Conservation (phyloP, 1,140 invertebrate species). For the Dysdera silvatica region DNA sequence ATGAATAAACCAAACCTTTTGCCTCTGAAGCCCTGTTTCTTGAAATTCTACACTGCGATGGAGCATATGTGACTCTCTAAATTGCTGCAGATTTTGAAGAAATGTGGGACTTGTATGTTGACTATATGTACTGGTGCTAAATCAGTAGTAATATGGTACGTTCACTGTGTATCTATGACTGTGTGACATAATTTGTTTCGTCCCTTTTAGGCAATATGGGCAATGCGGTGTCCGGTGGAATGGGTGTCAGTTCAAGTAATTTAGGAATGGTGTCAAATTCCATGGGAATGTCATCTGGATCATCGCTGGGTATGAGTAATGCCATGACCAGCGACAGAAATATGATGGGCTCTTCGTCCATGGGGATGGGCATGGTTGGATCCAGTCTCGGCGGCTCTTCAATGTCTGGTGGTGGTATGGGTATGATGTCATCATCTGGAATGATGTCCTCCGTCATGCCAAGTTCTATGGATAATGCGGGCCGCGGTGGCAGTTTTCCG, state of each 20-base stretch:
- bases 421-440: constrained; percentile 12
- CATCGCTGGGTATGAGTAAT: constrained; percentile 26
- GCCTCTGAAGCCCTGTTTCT: too few species aligned
- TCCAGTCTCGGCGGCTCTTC: constrained; percentile 14
- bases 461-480: constrained; percentile 13
- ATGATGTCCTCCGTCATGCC: constrained; percentile 20
- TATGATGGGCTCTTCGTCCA: constrained; percentile 19
- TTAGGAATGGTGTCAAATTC: constrained; percentile 15
- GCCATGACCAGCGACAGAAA: constrained; percentile 16
- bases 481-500: constrained; percentile 10
- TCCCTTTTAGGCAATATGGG: constrained; percentile 18
- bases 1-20: too few species aligned
- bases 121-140: too few species aligned
- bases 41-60: too few species aligned
- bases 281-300: constrained; percentile 12
- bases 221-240: constrained; percentile 3
- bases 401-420: constrained; percentile 10
- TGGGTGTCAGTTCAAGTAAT: constrained; percentile 24
- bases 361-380: constrained; percentile 16
- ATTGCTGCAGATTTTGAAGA: too few species aligned
- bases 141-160: too few species aligned
- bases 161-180: too few species aligned
- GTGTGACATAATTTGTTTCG: constrained; percentile 18
- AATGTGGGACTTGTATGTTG: too few species aligned
- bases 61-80: too few species aligned